Percentiles rank a stretch among this genome's conserved stretches.
Evolutionary conservation across 2,113 vertebrate genomes (phyloP).

Genomic region (Gasterosteus nipponicus): DNA sequence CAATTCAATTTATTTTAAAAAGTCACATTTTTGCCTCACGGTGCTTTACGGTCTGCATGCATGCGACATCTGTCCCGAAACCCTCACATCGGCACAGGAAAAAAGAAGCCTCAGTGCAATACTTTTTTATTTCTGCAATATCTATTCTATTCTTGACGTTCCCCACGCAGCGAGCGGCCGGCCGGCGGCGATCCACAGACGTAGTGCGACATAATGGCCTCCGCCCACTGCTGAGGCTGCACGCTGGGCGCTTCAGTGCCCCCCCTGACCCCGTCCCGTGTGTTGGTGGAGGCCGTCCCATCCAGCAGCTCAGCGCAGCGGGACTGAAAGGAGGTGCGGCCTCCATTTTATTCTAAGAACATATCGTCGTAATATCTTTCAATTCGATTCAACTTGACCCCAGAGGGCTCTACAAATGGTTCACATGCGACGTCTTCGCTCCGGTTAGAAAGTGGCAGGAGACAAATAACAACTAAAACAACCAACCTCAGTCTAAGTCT

Average conservation of each 20-base stretch:
- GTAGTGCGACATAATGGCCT: slow-evolving; percentile 63
- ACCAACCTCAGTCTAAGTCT: neutral
- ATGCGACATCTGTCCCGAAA: too few relatives aligned
- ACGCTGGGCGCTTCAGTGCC: neutral
- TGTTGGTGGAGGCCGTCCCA: neutral
- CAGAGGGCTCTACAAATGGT: too few relatives aligned
- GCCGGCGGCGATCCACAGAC: slow-evolving; percentile 26
- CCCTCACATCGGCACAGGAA: too few relatives aligned
- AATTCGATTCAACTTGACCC: too few relatives aligned
- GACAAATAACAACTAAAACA: neutral
- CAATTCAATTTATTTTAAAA: too few relatives aligned
- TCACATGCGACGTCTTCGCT: too few relatives aligned
- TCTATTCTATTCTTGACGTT: slow-evolving; percentile 41
- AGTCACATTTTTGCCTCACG: too few relatives aligned
- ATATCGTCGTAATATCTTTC: too few relatives aligned
- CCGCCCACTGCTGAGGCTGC: slow-evolving; percentile 14
- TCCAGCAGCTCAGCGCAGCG: neutral
- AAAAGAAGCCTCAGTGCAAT: too few relatives aligned
- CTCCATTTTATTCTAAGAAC: neutral
- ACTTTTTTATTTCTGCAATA: slow-evolving; percentile 8
- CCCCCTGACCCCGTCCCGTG: neutral
- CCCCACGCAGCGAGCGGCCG: slow-evolving; percentile 27
- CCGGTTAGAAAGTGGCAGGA: neutral
- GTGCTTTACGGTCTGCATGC: too few relatives aligned
- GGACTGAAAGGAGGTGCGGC: neutral